A percentile compares a stretch with the other conserved stretches of the same genome.
Conservation (phyloP, 2,888 invertebrate species). For the Dryomyza anilis region DNA sequence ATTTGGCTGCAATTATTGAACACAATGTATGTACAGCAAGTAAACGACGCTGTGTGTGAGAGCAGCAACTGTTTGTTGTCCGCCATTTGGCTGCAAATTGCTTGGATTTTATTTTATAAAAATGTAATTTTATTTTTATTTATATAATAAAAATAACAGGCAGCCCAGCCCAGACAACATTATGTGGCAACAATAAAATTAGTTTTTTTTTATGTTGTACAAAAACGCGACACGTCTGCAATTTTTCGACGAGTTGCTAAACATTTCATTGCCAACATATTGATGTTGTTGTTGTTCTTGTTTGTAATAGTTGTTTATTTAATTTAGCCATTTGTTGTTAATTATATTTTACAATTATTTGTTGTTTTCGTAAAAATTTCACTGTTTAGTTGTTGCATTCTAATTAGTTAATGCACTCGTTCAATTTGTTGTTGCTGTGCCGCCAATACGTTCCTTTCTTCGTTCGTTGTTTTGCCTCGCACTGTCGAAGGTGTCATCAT, state of each 20-base stretch:
- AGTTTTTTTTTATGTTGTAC: no score
- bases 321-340: constrained; percentile 9
- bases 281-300: neutral
- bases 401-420: constrained; percentile 1
- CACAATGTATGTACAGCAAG: constrained; percentile 18
- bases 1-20: constrained; percentile 17
- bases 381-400: no score
- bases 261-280: constrained; percentile 7
- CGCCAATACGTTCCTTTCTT: neutral
- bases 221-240: no score
- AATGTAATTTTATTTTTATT: neutral
- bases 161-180: neutral
- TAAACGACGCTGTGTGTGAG: neutral
- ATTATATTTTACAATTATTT: constrained; percentile 3
- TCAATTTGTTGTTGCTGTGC: neutral
- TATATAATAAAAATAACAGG: constrained; percentile 1
- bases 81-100: no score
- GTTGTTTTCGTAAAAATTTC: constrained; percentile 8
- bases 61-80: neutral
- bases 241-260: neutral
- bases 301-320: neutral
- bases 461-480: neutral
- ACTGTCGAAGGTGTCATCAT: constrained; percentile 18
- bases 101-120: neutral
- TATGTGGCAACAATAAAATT: no score